Evolutionary conservation across 1,140 invertebrate species (phyloP), one percentile per base, ranked within the genome.

Genomic region (Mylabris phalerata): DNA sequence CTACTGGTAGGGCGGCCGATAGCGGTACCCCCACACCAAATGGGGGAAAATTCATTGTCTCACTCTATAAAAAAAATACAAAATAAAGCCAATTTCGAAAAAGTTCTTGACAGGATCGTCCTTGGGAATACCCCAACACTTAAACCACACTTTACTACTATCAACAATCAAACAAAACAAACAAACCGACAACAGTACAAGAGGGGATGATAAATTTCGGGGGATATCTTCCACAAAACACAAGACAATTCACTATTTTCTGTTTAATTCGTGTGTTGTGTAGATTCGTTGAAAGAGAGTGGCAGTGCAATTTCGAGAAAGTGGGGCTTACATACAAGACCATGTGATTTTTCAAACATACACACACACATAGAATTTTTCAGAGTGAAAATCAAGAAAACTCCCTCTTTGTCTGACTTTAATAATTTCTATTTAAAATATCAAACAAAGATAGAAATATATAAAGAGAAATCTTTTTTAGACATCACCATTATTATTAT

Each of bases 1-100:
- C 79, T n/a, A 84, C 80, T 40, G 80, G 82, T 55, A 82, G 75
- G 24, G 82, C 79, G 51, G 84, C 73, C 43, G 82, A 79, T 41
- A 84, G 79, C 13, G 83, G 80, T 51, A 81, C 81, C 38, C 82
- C 82, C 24, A 80, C 80, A 11, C 79, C 78, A 65, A 86, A 86
- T 13, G 84, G 84, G 27, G 83, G 82, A 62, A 86, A 87, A 76
- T 87, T 87, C 85, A 87, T 87, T 54, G 2, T 55, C 32, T 40
- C 52, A 55, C 44, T 42, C 52, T 55, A 39, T 2, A 47, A 47
- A 24, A 47, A 19, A 39, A 39, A 42, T 39, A 60, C 48, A 60
- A 19, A 54, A 60, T 55, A 52, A 44, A 50, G 54, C 57, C 19
- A 19, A 19, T 19, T 19, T 19, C 19, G 19, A 19, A 19, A 38